Percentiles rank a stretch among this genome's conserved stretches.
These are phyloP conservation scores for Hydrophis major DNA, from an alignment of 2,797 vertebrate species.

Conservation along the genomic window DNA sequence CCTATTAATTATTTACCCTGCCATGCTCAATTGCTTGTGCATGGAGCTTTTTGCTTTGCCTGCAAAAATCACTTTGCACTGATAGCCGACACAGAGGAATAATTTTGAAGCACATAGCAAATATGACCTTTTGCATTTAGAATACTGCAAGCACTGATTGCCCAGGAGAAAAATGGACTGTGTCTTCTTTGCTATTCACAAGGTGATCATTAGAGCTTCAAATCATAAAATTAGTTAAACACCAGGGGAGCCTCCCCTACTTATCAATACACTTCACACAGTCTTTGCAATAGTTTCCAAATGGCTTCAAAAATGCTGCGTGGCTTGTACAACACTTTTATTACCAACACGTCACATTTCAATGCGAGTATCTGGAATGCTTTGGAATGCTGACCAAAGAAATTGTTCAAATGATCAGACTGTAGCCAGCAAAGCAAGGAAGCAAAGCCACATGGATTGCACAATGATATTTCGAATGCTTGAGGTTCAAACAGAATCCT, in stretches of 20 bases:
- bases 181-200: background rate
- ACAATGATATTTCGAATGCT: background rate
- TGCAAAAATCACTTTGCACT: background rate
- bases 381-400: background rate
- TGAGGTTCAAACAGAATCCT: background rate
- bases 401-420: background rate
- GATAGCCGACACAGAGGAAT: slow-evolving; percentile 16
- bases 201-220: background rate
- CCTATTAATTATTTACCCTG: slow-evolving; percentile 38
- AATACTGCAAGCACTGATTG: background rate
- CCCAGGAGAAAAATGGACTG: background rate
- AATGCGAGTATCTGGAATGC: background rate
- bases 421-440: background rate
- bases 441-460: background rate
- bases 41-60: slow-evolving; percentile 13
- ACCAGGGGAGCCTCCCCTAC: background rate
- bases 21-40: slow-evolving; percentile 12
- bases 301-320: background rate
- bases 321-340: background rate
- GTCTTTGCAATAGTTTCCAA: background rate
- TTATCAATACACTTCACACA: background rate
- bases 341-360: background rate
- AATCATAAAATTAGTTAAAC: background rate
- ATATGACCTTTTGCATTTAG: background rate
- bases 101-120: slow-evolving; percentile 29